These are phyloP conservation scores for Glyptemys insculpta DNA, from an alignment of 2,797 vertebrate species.

Conservation along the genomic window DNA sequence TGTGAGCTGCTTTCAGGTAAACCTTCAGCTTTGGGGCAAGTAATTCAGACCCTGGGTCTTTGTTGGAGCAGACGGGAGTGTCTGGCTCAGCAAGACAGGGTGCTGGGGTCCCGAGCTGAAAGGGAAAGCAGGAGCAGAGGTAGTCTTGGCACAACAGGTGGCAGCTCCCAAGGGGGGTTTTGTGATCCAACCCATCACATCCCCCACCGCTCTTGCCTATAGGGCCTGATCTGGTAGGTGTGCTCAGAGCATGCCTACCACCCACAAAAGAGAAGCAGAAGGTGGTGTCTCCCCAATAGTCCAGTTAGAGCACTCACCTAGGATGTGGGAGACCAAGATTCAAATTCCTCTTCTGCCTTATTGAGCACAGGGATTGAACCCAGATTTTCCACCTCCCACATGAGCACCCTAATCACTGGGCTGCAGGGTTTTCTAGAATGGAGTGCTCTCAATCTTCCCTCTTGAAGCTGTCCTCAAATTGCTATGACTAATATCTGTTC, in stretches of 20 bases:
- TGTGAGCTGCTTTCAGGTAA: too few relatives aligned
- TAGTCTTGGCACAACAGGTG: too few relatives aligned
- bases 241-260: background rate
- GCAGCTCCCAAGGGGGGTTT: too few relatives aligned
- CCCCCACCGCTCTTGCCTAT: background rate
- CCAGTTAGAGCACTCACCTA: background rate
- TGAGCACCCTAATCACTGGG: background rate
- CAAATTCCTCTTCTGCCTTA: background rate
- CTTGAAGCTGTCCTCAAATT: background rate
- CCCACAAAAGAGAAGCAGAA: background rate
- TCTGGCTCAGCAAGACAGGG: too few relatives aligned
- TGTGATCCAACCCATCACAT: too few relatives aligned
- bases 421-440: background rate
- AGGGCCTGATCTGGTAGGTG: background rate
- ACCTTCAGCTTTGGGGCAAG: too few relatives aligned
- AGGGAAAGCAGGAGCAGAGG: too few relatives aligned
- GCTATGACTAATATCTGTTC: background rate
- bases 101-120: too few relatives aligned
- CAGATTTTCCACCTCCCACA: background rate
- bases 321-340: background rate
- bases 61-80: too few relatives aligned
- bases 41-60: too few relatives aligned
- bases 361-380: background rate
- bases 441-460: background rate
- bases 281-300: background rate